phyloP scores from a whole-genome alignment of 2,113 vertebrate species.

The Danionella cerebrum region DNA sequence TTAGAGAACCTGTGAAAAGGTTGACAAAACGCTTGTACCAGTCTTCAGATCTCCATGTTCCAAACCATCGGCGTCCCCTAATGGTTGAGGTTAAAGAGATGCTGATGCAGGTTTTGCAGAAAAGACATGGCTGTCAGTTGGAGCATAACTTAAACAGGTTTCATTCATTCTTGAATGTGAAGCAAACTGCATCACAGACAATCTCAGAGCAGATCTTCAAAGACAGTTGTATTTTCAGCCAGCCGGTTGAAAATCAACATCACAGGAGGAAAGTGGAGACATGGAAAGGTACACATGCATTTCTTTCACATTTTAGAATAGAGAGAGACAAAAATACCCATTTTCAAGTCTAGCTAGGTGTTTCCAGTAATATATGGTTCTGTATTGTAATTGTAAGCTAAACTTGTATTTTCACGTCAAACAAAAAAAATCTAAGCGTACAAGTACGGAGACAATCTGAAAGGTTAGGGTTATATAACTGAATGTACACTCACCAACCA shows the following conservation, averaged over 20 bases:
- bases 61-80: conserved; percentile 52
- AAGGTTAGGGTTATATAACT: too few species aligned
- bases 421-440: too few species aligned
- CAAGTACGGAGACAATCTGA: too few species aligned
- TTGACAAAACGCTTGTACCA: conserved; percentile 55
- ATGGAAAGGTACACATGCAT: conserved; percentile 38
- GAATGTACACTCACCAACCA: too few species aligned
- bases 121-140: conserved; percentile 58
- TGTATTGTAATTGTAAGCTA: too few species aligned
- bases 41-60: conserved; percentile 49
- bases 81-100: conserved; percentile 58
- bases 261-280: not conserved
- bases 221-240: not conserved
- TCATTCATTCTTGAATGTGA: conserved; percentile 4
- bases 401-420: too few species aligned
- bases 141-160: conserved; percentile 49
- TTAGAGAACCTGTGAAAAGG: conserved; percentile 31
- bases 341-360: too few species aligned
- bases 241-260: not conserved
- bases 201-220: not conserved
- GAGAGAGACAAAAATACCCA: too few species aligned
- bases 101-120: conserved; percentile 54
- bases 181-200: not conserved
- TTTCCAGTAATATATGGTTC: too few species aligned
- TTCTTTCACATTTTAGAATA: not conserved